Evolutionary conservation across 2,113 vertebrate species (phyloP).

Genomic region (Tyto alba): DNA sequence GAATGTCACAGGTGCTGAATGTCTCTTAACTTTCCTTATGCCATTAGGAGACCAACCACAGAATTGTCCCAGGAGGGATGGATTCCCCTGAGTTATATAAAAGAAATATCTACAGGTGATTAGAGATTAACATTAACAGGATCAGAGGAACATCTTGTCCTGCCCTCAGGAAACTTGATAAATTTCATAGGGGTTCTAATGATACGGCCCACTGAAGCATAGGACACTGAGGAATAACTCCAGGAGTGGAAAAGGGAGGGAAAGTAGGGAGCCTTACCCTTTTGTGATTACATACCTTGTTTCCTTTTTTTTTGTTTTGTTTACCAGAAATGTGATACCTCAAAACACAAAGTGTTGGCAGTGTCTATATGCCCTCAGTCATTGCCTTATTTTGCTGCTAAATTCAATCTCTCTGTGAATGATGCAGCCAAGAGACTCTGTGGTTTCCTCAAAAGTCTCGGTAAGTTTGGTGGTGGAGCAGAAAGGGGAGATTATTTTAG

Average conservation of each 20-base stretch:
- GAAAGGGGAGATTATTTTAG: neutral
- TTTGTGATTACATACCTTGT: neutral
- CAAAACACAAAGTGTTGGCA: conserved; percentile 79
- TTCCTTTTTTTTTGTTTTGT: neutral
- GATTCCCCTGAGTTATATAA: neutral
- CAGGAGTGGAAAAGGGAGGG: neutral
- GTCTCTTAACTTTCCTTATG: neutral
- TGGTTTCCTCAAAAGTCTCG: conserved; percentile 89
- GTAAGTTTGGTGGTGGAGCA: conserved; percentile 69
- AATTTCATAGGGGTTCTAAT: neutral
- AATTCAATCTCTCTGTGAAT: conserved; percentile 81
- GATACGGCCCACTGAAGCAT: neutral
- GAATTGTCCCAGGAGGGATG: neutral
- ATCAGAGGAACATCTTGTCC: neutral
- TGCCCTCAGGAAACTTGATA: neutral
- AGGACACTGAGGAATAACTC: neutral
- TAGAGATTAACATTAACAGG: neutral
- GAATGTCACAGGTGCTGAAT: neutral
- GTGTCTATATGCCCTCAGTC: conserved; percentile 80
- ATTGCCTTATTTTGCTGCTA: conserved; percentile 90
- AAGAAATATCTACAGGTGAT: neutral
- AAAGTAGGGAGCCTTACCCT: neutral
- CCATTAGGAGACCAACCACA: neutral
- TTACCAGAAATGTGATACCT: conserved; percentile 77
- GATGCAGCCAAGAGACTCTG: conserved; percentile 88